Evolutionary conservation across 2,113 vertebrate genomes (phyloP), one percentile per base, ranked within the genome.

Genomic region (Dicrurus megarhynchus): DNA sequence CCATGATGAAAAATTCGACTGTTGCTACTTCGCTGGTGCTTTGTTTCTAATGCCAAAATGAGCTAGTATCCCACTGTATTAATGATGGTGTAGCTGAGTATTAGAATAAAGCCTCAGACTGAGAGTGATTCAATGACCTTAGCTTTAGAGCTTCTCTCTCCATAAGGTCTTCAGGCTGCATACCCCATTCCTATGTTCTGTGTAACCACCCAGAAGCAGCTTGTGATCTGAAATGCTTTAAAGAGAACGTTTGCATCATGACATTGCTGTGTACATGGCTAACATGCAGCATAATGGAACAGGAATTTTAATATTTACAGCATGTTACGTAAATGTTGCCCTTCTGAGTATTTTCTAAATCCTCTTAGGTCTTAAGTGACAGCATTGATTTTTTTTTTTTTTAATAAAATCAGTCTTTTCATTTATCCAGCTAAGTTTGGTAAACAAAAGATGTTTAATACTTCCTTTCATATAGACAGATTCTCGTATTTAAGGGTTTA

Each of bases 321-420:
- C 80, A n/a, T 20, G 87, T 97, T 98, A 97, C 88, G 52, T 96
- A 97, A 96, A 97, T 88, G 35, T 77, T 95, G 86, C 88, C 96
- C 95, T 93, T 97, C 96, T 78, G 88, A 95, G 71, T 93, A 77
- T 91, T 97, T 97, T 88, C 91, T 87, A 98, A 98, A 98, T 98
- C 97, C 97, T 97, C 97, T 98, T 97, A 97, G 96, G 93, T 98
- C 94, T 95, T 95, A 96, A 97, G 90, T 97, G 97, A 94, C 96
- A 97, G 92, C 84, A 96, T 97, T 89, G 87, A 94, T 60, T 81
- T 84, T 95, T 94, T 46, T 82, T 55, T 67, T 67, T 96, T 95
- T 94, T 87, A 52, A 96, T 95, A 95, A 97, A 96, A 94, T 82
- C 64, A 41, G 83, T 87, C 90, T 97, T 97, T 97, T 96, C 89